Conservation (phyloP, 2,113 vertebrate species). For the Pteruthius melanotis region DNA sequence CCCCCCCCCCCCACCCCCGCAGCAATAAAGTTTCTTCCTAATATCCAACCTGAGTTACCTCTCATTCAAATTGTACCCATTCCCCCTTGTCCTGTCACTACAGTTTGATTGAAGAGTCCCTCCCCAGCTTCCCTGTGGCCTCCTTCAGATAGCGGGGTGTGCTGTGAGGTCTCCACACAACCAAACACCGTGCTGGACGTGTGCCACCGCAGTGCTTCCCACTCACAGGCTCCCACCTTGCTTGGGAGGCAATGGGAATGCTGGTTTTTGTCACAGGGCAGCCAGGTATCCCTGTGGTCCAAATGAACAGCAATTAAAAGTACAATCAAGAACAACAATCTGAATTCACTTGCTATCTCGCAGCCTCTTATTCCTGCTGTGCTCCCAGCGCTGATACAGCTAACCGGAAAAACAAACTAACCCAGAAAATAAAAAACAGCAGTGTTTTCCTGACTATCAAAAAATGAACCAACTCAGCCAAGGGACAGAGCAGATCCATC, state of each 20-base stretch:
- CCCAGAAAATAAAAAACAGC: not conserved
- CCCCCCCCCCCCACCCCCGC: accelerated
- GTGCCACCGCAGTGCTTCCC: not conserved
- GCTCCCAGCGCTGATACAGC: not conserved
- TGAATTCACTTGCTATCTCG: not conserved
- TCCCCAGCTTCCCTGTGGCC: not conserved
- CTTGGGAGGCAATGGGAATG: too few relatives aligned
- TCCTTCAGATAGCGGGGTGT: accelerated
- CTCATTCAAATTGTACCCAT: not conserved
- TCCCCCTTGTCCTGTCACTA: too few relatives aligned
- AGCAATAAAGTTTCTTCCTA: not conserved
- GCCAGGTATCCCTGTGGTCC: not conserved
- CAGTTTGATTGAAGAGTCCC: not conserved
- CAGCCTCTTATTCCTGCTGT: not conserved
- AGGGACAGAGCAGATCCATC: not conserved
- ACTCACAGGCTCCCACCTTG: accelerated
- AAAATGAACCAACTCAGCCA: not conserved
- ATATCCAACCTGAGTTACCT: not conserved
- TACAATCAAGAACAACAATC: not conserved
- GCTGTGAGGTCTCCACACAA: not conserved
- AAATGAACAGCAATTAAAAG: not conserved
- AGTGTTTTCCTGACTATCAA: not conserved
- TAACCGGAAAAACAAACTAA: not conserved
- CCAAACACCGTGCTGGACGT: accelerated
- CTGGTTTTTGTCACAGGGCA: not conserved